Evolutionary conservation across 2,797 vertebrate genomes (phyloP).

Genomic region (Coluber constrictor): DNA sequence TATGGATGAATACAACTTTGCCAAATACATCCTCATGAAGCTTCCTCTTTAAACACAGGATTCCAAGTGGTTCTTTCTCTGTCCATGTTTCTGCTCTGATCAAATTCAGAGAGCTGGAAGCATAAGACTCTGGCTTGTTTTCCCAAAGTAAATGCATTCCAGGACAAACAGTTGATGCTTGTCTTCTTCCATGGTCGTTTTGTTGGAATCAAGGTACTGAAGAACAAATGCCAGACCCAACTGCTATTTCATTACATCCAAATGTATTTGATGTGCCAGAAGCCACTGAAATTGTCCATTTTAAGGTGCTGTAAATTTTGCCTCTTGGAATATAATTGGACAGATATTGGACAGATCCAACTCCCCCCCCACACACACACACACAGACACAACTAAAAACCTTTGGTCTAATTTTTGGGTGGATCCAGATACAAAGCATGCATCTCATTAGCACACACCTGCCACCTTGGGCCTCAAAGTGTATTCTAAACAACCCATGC

Average conservation of each 20-base stretch:
- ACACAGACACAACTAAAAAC: not conserved
- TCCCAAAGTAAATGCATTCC: not conserved
- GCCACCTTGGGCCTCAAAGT: not conserved
- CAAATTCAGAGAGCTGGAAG: not conserved
- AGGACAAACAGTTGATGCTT: not conserved
- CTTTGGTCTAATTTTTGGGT: not conserved
- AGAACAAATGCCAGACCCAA: not conserved
- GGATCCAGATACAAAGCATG: not conserved
- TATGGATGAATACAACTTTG: not conserved
- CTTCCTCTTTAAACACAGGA: not conserved
- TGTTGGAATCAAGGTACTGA: not conserved
- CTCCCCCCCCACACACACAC: not conserved
- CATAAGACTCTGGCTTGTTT: not conserved
- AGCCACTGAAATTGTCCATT: not conserved
- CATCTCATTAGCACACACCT: not conserved
- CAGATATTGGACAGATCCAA: not conserved
- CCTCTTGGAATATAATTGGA: not conserved
- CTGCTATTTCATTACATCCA: not conserved
- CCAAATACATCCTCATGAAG: not conserved
- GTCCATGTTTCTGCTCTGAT: not conserved
- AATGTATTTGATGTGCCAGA: not conserved
- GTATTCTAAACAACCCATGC: not conserved
- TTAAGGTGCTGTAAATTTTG: not conserved
- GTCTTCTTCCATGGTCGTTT: not conserved
- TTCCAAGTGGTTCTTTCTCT: not conserved